Base-by-base conservation (phyloP, 2,113 vertebrate species). In the Pelusios castaneus region DNA sequence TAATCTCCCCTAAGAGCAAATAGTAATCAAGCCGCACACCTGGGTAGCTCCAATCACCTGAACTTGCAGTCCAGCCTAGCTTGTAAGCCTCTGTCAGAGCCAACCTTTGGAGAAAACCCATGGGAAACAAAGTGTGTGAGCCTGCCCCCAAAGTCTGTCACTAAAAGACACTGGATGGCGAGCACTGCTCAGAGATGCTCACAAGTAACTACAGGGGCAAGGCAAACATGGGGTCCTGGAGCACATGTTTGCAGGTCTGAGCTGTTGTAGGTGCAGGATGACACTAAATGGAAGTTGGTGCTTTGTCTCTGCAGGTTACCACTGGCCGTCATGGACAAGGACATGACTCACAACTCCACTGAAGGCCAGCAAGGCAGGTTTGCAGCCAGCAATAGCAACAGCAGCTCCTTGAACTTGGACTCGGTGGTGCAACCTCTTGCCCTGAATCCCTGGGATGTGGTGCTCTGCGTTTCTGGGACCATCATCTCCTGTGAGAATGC, bases 401-500 rank as follows among this genome's bases (percentile, higher is more conserved):
- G 89, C 91, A 83, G 88, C 49, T 95, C 98, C 94, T 94, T 98
- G 84, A 98, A 97, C 34, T 95, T 98, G 79, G 95, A 96, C 2
- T 86, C 98, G 0, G 90, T 95, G 21, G 96, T 97, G 31, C 96
- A 95, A 16, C 95, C 98, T 6, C 96, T 98, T 0, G 92, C 97
- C 54, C 94, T 98, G 96, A 98, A 98, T 10, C 97, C 98, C 0
- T 99, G 99, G 99, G 99, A 99, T 0, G 98, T 99, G 8, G 98
- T 97, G 21, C 98, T 99, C 84, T 99, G 99, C 80, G 63, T 99
- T 87, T 99, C 99, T 0, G 99, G 99, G n/a, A 99, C 99, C 34
- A 85, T 99, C 56, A 99, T 99, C 85, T 98, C 98, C 94, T 98
- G 98, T 0, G 99, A 99, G 96, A 99, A 99, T 0, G 99, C 99